Evolutionary conservation across 2,888 invertebrate species (phyloP), one percentile per base, ranked within the genome.

Genomic region (Ditula angustiorana): DNA sequence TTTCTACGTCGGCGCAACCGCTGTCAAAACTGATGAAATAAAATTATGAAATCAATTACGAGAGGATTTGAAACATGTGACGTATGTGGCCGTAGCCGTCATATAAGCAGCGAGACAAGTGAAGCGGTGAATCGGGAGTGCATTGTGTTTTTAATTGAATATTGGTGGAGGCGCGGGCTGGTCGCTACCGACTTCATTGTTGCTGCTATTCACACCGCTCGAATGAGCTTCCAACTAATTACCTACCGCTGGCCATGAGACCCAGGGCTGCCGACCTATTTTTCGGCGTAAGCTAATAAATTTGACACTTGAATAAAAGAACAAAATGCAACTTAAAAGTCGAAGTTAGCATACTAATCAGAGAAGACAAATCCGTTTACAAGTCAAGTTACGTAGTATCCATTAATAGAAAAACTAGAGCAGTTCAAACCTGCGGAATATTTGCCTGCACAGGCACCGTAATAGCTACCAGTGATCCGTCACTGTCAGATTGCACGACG

Each of bases 151-250:
- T 84, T 83, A 87, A 87, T 85, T 88, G 85, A 88, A 87, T 87
- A 81, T 79, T 74, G 81, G 76, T 72, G 76, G 77, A 73, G 69
- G 71, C 68, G 63, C 65, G 69, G 71, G 70, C 69, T 77, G 74
- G 74, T 76, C 73, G 87, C 87, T 86, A 87, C 89, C 75, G 87
- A 79, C 80, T 79, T 82, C 80, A 84, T 86, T 90, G 88, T 85
- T 81, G 82, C 75, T 75, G 75, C 82, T 78, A 86, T 85, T 86
- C 85, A 88, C 76, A 80, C 79, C 78, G 77, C 71, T 74, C 81
- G 83, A 87, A 85, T 87, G 83, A 83, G 84, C 86, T 86, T 87
- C 83, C 80, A 82, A 82, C 83, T 90, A 89, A 90, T 90, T 88
- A 89, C 35, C 53, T 11, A 24, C 83, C 74, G 76, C 62, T 72